Evolutionary conservation across 1,140 invertebrate species (phyloP).

Genomic region (Drosophila chauvacae): DNA sequence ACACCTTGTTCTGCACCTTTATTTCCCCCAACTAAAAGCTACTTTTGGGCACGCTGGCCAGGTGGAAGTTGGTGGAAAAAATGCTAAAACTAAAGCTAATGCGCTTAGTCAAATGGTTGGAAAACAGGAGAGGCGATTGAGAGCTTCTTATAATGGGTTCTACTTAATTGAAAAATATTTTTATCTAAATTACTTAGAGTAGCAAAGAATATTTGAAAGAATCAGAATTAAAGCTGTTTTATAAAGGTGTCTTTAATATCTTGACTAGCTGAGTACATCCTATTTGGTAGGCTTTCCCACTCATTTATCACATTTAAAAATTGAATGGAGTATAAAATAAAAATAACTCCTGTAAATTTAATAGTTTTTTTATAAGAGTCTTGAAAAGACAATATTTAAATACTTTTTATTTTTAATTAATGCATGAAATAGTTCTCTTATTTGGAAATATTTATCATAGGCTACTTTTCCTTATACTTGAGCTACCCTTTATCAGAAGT

Average conservation of each 20-base stretch:
- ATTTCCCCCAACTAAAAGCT: slow-evolving; percentile 7
- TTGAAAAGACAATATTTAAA: too few relatives aligned
- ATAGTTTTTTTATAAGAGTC: too few relatives aligned
- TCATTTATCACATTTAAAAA: too few relatives aligned
- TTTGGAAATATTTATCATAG: too few relatives aligned
- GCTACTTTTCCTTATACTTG: background rate
- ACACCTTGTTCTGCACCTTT: background rate
- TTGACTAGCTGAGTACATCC: too few relatives aligned
- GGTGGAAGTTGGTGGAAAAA: slow-evolving; percentile 56
- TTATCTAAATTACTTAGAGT: background rate
- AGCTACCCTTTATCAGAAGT: background rate
- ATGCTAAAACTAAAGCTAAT: slow-evolving; percentile 59
- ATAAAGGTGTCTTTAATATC: too few relatives aligned
- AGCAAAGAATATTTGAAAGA: background rate
- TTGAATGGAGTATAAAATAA: too few relatives aligned
- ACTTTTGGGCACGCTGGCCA: slow-evolving; percentile 47
- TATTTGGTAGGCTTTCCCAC: too few relatives aligned
- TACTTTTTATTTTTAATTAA: too few relatives aligned
- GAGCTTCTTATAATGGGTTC: background rate
- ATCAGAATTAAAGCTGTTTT: background rate
- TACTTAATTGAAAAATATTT: background rate
- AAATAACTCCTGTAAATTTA: too few relatives aligned
- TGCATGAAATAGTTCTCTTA: too few relatives aligned
- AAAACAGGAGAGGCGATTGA: slow-evolving; percentile 8
- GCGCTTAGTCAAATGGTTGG: slow-evolving; percentile 33